A percentile compares a stretch with the other conserved stretches of the same genome.
phyloP scores from a whole-genome alignment of 2,113 vertebrate species.

The Coreoperca whiteheadi region DNA sequence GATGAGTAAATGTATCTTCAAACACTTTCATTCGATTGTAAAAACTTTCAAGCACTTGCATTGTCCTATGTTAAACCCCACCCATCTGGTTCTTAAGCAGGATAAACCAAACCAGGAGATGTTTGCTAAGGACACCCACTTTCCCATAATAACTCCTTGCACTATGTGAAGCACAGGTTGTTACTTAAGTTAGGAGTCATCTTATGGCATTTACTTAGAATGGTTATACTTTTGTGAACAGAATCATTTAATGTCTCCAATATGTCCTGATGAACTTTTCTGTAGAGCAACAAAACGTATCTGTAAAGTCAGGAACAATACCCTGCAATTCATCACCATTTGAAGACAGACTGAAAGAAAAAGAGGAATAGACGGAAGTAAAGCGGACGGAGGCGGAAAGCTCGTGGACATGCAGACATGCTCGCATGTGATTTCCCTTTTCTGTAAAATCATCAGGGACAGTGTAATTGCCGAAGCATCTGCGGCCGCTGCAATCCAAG shows the following conservation, averaged over 20 bases:
- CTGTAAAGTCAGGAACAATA: neutral
- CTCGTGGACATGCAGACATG: slow-evolving; percentile 23
- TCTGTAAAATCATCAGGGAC: slow-evolving; percentile 59
- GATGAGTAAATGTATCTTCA: slow-evolving; percentile 32
- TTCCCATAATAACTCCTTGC: slow-evolving; percentile 9
- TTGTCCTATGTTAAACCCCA: slow-evolving; percentile 34
- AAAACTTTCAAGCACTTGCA: slow-evolving; percentile 30
- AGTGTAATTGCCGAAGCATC: slow-evolving; percentile 61
- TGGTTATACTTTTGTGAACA: neutral
- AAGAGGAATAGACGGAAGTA: neutral
- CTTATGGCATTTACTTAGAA: neutral
- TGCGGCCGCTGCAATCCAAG: slow-evolving; percentile 51
- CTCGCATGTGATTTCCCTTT: slow-evolving; percentile 44
- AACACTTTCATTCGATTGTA: slow-evolving; percentile 34
- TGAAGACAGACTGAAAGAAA: neutral
- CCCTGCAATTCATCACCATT: neutral
- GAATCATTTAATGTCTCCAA: neutral
- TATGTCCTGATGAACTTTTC: neutral
- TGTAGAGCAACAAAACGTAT: neutral
- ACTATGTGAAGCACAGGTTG: neutral
- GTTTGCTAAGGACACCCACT: slow-evolving; percentile 52
- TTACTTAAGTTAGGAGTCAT: slow-evolving; percentile 1
- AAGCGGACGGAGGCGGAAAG: neutral
- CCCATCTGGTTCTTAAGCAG: slow-evolving; percentile 32
- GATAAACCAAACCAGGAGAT: slow-evolving; percentile 35